A percentile compares a stretch with the other conserved stretches of the same genome.
phyloP scores from a whole-genome alignment of 2,888 invertebrate genomes.

The Stenolophus ochropezus region DNA sequence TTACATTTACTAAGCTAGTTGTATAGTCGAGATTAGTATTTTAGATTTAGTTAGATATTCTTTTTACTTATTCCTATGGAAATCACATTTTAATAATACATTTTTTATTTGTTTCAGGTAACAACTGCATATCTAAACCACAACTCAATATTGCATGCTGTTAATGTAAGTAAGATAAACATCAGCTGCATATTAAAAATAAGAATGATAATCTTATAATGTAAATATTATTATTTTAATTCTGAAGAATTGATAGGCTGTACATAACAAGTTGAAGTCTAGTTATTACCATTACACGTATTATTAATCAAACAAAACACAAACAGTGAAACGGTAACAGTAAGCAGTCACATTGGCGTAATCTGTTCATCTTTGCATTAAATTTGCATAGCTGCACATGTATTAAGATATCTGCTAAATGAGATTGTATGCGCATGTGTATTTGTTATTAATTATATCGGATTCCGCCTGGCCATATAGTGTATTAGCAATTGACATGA shows the following conservation, averaged over 20 bases:
- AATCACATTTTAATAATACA: too few relatives aligned
- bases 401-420: constrained; percentile 35
- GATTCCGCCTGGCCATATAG: constrained; percentile 10
- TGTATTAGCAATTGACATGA: constrained; percentile 30
- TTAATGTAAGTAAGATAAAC: background rate
- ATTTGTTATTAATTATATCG: constrained; percentile 36
- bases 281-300: background rate
- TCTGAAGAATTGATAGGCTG: background rate
- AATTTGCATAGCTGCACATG: constrained; percentile 18
- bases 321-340: constrained; percentile 2
- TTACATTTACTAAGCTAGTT: too few relatives aligned
- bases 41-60: too few relatives aligned
- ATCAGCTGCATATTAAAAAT: too few relatives aligned
- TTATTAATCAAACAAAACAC: constrained; percentile 20
- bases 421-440: background rate
- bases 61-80: too few relatives aligned
- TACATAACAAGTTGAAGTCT: background rate
- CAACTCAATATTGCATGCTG: background rate
- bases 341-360: background rate
- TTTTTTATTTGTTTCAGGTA: background rate
- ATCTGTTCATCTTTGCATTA: constrained; percentile 31
- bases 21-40: too few relatives aligned
- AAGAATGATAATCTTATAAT: too few relatives aligned
- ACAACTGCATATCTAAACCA: background rate
- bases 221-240: background rate